Conservation (phyloP, 2,888 invertebrate genomes). For the Drosophila subsilvestris region DNA sequence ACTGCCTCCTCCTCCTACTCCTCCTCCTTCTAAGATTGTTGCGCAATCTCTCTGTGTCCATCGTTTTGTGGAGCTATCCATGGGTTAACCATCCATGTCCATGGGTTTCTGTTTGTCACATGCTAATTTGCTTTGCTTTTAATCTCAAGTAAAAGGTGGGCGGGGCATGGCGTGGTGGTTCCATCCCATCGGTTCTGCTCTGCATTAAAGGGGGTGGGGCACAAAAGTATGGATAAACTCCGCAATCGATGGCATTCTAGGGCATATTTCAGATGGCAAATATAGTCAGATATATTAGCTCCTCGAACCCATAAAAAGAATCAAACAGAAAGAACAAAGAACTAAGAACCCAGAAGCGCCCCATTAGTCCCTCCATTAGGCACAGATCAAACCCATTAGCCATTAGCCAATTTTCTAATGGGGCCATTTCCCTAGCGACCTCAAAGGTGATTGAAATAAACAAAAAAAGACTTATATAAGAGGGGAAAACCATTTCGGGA, state of each 20-base stretch:
- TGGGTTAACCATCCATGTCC: constrained; percentile 39
- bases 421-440: constrained; percentile 12
- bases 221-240: too few species aligned
- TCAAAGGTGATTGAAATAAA: constrained; percentile 14
- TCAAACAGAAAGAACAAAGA: too few species aligned
- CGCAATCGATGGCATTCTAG: too few species aligned
- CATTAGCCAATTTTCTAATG: constrained; percentile 19
- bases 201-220: too few species aligned
- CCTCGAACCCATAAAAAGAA: too few species aligned
- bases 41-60: not conserved
- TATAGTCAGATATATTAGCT: too few species aligned
- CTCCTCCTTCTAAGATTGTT: not conserved
- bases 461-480: constrained; percentile 40
- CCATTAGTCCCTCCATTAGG: constrained; percentile 18
- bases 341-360: not conserved
- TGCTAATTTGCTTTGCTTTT: constrained; percentile 41
- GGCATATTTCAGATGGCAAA: too few species aligned
- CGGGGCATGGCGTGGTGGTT: not conserved
- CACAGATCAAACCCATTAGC: constrained; percentile 9
- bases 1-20: not conserved
- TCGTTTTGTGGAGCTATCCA: constrained; percentile 29
- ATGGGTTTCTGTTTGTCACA: constrained; percentile 25
- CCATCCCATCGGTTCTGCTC: too few species aligned
- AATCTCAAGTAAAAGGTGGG: constrained; percentile 24
- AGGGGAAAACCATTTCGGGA: not conserved